These are phyloP conservation scores for Lacerta viridis DNA, from an alignment of 2,797 vertebrate species.

Conservation along the genomic window DNA sequence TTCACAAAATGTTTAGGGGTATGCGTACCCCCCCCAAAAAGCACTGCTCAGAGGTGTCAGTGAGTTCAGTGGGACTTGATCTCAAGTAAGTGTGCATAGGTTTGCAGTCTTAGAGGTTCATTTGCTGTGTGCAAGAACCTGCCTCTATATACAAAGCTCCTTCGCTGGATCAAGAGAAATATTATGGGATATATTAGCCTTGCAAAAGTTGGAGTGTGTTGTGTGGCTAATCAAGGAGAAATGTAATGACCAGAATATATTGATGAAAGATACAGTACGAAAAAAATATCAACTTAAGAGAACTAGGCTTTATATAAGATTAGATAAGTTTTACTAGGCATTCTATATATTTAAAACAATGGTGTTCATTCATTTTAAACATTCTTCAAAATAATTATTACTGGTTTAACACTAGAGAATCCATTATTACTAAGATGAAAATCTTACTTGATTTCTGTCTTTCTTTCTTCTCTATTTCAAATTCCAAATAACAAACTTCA, in stretches of 20 bases:
- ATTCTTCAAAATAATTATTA: background rate
- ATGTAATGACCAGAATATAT: background rate
- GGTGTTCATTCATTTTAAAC: background rate
- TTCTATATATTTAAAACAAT: background rate
- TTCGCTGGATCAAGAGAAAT: too few relatives aligned
- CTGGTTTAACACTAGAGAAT: background rate
- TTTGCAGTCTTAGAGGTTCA: too few relatives aligned
- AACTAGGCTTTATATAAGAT: background rate
- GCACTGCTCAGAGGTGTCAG: background rate
- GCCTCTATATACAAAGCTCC: too few relatives aligned
- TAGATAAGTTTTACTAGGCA: background rate
- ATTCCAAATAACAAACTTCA: constrained; percentile 77
- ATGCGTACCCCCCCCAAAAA: background rate
- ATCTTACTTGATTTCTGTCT: constrained; percentile 68
- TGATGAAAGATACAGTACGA: background rate
- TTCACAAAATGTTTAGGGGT: too few relatives aligned
- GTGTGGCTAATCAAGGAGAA: background rate
- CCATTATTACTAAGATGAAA: constrained; percentile 31
- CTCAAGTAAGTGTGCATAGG: too few relatives aligned
- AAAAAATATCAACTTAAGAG: background rate
- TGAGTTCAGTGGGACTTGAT: too few relatives aligned
- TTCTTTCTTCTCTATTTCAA: constrained; percentile 67
- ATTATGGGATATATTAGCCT: too few relatives aligned
- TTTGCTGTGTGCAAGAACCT: too few relatives aligned
- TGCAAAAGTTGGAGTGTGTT: too few relatives aligned